phyloP scores from a whole-genome alignment of 2,797 vertebrate genomes.

The Syncerus caffer region DNA sequence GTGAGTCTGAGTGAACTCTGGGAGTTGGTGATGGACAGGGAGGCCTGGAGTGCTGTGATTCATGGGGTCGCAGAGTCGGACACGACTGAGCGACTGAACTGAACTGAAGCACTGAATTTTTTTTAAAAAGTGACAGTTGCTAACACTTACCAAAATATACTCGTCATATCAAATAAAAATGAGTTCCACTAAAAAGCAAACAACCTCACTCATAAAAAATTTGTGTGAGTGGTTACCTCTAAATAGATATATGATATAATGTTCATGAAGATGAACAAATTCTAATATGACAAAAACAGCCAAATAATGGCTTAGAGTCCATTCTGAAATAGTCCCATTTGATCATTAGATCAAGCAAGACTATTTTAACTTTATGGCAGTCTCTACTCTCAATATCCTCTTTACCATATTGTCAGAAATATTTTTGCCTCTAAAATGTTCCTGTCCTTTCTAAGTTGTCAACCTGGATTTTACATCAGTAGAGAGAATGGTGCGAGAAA shows the following conservation, averaged over 20 bases:
- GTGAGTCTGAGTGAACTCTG: too few relatives aligned
- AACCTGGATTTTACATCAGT: constrained; percentile 36
- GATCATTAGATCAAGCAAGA: neutral
- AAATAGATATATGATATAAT: neutral
- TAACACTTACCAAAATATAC: constrained; percentile 57
- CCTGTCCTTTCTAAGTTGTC: neutral
- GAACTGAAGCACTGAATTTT: constrained; percentile 39
- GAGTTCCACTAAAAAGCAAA: neutral
- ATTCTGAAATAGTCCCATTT: neutral
- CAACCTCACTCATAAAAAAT: constrained; percentile 57
- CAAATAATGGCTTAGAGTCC: neutral
- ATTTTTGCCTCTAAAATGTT: constrained; percentile 11
- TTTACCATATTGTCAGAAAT: neutral
- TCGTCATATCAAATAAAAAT: constrained; percentile 56
- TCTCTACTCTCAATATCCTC: neutral
- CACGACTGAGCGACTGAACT: too few relatives aligned
- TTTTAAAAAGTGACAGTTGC: neutral
- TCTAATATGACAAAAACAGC: neutral
- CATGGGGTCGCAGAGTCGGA: too few relatives aligned
- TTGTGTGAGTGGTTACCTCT: neutral
- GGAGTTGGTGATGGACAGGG: too few relatives aligned
- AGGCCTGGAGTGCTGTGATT: too few relatives aligned
- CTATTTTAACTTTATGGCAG: neutral
- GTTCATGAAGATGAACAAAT: neutral
- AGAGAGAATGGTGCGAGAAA: constrained; percentile 39